These are phyloP conservation scores for Battus philenor DNA, from an alignment of 1,140 invertebrate species.

Conservation along the genomic window DNA sequence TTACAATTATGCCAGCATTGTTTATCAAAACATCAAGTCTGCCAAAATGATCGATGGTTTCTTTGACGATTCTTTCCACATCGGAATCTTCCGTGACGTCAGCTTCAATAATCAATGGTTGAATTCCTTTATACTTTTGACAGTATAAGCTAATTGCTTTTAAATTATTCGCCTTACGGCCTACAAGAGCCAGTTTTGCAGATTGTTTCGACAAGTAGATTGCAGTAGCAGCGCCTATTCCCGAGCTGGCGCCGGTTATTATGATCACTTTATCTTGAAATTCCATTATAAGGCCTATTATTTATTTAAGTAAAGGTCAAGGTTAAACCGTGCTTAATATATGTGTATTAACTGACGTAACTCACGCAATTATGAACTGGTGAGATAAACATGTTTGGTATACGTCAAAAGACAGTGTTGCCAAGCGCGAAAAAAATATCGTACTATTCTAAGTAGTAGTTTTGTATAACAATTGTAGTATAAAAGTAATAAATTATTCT, in stretches of 20 bases:
- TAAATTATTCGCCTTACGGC: slow-evolving; percentile 81
- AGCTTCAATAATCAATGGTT: slow-evolving; percentile 73
- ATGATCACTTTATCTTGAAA: slow-evolving; percentile 81
- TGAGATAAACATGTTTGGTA: no score
- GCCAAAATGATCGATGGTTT: slow-evolving; percentile 78
- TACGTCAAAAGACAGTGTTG: no score
- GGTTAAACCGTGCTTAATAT: background rate
- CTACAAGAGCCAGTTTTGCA: slow-evolving; percentile 83
- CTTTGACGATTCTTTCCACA: slow-evolving; percentile 78
- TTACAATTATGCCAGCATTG: slow-evolving; percentile 85
- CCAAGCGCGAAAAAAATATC: no score
- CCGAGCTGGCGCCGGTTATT: slow-evolving; percentile 90
- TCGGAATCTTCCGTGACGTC: slow-evolving; percentile 83
- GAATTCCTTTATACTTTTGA: slow-evolving; percentile 58
- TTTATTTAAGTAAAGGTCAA: slow-evolving; percentile 7
- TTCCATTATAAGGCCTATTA: slow-evolving; percentile 28
- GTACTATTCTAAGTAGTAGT: no score
- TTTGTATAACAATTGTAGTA: no score
- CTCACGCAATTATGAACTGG: no score
- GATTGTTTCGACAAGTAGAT: slow-evolving; percentile 86
- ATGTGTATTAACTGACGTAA: background rate
- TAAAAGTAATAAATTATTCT: no score
- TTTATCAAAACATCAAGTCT: slow-evolving; percentile 84
- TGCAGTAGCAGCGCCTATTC: slow-evolving; percentile 90
- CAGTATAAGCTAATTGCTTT: slow-evolving; percentile 80